A percentile compares a stretch with the other conserved stretches of the same genome.
Conservation (phyloP, 64 coral and sea anemone species). For the Cladopsammia gracilis region DNA sequence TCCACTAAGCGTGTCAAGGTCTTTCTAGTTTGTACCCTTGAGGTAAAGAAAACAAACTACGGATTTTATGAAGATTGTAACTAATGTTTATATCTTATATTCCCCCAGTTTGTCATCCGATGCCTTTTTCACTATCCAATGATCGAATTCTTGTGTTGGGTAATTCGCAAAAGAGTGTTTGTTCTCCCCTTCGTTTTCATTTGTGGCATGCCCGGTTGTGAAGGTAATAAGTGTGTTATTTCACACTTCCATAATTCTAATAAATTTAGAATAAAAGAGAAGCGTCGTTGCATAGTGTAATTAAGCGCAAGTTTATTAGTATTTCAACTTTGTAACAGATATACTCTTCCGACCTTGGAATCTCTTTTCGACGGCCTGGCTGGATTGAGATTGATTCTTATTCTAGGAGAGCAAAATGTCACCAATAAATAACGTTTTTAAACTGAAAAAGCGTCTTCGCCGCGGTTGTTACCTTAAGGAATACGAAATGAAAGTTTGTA, state of each 20-base stretch:
- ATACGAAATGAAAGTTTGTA: conserved; percentile 42
- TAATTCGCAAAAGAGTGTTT: not conserved
- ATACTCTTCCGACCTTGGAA: not conserved
- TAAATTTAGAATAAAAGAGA: conserved; percentile 14
- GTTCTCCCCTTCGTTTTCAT: not conserved
- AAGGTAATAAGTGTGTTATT: not conserved
- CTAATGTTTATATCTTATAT: not conserved
- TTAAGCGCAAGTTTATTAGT: conserved; percentile 20
- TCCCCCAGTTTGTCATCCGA: not conserved
- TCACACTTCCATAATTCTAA: conserved; percentile 44
- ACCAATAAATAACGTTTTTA: not conserved
- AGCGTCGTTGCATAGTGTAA: conserved; percentile 21
- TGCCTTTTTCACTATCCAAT: not conserved
- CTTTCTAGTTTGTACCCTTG: not conserved
- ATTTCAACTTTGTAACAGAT: conserved; percentile 24
- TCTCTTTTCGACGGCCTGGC: not conserved
- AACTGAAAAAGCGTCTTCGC: not conserved
- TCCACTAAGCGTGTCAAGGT: not conserved
- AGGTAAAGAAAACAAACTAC: not conserved
- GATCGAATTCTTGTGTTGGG: not conserved
- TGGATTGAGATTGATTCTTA: conserved; percentile 6
- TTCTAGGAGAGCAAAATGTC: not conserved
- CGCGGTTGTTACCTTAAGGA: not conserved
- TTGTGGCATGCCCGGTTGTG: not conserved
- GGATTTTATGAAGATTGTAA: not conserved